Evolutionary conservation across 1,140 invertebrate species (phyloP).

Genomic region (Rhagoletis zephyria): DNA sequence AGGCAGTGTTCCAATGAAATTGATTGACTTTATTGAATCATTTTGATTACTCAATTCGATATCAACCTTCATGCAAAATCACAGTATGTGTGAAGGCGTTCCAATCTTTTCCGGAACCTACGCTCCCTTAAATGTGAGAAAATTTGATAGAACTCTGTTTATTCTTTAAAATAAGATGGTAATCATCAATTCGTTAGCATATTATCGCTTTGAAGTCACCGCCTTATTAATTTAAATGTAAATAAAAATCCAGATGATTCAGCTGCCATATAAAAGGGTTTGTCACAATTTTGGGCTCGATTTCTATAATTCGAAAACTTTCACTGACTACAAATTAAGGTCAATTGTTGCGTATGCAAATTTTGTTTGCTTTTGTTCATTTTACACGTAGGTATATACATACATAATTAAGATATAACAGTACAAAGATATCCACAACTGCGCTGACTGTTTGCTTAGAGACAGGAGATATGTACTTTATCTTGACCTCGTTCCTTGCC

Average conservation of each 20-base stretch:
- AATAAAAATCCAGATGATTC: neutral
- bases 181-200: neutral
- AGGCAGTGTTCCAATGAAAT: too few species aligned
- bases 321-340: neutral
- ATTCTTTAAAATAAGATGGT: neutral
- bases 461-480: too few species aligned
- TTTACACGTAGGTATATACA: too few species aligned
- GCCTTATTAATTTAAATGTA: neutral
- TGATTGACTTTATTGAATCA: too few species aligned
- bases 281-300: neutral
- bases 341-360: conserved; percentile 14
- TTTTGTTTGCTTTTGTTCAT: neutral
- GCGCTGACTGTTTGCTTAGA: too few species aligned
- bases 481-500: too few species aligned
- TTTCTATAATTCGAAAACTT: neutral
- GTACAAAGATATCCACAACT: too few species aligned
- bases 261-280: neutral
- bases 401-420: too few species aligned
- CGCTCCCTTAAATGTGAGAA: neutral
- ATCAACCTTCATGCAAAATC: too few species aligned
- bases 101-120: too few species aligned
- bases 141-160: neutral
- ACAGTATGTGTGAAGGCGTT: too few species aligned
- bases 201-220: neutral
- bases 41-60: too few species aligned